Evolutionary conservation across 1,140 invertebrate genomes (phyloP), one percentile per base, ranked within the genome.

Genomic region (Drosophila sucinea): DNA sequence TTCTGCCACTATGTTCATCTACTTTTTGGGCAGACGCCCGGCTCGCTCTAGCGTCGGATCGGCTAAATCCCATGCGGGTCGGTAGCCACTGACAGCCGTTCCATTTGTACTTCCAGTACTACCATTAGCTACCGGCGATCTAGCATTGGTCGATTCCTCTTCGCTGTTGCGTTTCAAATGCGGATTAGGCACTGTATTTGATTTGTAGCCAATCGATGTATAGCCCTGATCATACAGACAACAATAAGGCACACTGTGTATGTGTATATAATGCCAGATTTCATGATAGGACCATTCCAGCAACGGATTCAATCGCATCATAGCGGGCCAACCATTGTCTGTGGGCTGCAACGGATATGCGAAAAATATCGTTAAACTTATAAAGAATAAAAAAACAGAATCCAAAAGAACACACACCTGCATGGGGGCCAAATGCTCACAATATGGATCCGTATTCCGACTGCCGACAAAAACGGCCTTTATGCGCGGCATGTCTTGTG

Each of bases 391-490:
- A 29, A 35, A 8, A 35, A 35, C 10, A 44, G 6, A 38, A 11
- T 5, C 3, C 8, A 3, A 44, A 30, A n/a, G 38, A 7, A 27
- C 1, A 67, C 78, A 90, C 92, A 97, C 96, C 93, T 95, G 94
- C 93, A 97, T 96, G 68, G 93, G 90, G 29, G 94, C 86, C 23
- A 97, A 90, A 74, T 95, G 91, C 57, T 94, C 91, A 29, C 95
- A 95, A 89, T 95, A 95, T 0, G 98, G 97, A 94, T 99, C 98
- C 5, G 95, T 96, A 72, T 94, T 94, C 76, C 98, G 94, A 23
- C 96, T 97, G 35, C 98, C 98, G 95, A 99, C 97, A 2, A 99
- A 93, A 64, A 96, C 95, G 2, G 96, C 97, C 92, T 96, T 96
- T 4, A 98, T 93, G 55, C 94, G 90, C 1, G 94, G 93, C 87